Conservation (phyloP, 2,888 invertebrate genomes). For the Phrixothrix hirtus region DNA sequence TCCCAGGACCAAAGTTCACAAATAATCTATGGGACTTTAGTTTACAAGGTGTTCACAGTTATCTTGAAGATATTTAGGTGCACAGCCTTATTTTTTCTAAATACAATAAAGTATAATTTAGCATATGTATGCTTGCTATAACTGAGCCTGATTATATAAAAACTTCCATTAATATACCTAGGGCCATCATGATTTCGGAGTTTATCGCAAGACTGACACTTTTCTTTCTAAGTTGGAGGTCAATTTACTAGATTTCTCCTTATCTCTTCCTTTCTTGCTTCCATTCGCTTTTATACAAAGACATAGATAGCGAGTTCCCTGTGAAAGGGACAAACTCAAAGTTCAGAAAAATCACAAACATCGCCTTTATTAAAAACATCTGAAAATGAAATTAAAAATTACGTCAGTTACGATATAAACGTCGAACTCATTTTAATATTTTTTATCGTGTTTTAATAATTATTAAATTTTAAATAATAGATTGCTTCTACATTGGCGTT, state of each 20-base stretch:
- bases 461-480: too few species aligned
- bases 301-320: constrained; percentile 8
- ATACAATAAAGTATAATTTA: too few species aligned
- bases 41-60: too few species aligned
- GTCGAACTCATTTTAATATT: too few species aligned
- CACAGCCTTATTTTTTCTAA: too few species aligned
- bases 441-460: too few species aligned
- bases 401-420: too few species aligned
- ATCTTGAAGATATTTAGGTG: too few species aligned
- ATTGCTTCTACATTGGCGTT: too few species aligned
- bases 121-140: neutral
- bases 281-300: constrained; percentile 7
- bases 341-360: constrained; percentile 2
- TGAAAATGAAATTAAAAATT: too few species aligned
- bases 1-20: too few species aligned
- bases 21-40: too few species aligned
- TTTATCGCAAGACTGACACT: constrained; percentile 10
- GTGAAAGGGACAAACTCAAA: constrained; percentile 12
- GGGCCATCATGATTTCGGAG: constrained; percentile 2
- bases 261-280: constrained; percentile 10
- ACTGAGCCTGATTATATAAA: neutral
- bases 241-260: constrained; percentile 12
- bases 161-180: neutral
- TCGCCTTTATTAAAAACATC: constrained; percentile 1
- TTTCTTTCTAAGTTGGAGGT: constrained; percentile 9